Base-by-base conservation (phyloP, 2,888 invertebrate genomes). In the Gasteruption jaculator region DNA sequence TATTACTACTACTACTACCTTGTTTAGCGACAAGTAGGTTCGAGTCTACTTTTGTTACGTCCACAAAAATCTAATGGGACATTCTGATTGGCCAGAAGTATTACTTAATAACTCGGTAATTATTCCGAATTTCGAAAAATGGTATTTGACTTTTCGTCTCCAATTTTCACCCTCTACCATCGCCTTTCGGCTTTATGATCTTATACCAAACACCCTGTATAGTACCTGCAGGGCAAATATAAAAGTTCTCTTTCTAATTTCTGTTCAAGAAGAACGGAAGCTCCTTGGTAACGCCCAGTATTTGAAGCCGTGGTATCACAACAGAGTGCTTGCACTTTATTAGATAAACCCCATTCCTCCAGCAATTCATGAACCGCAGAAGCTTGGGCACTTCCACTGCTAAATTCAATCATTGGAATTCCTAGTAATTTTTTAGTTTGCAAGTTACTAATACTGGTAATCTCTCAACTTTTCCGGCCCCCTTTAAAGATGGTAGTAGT, bases 261-360 rank as follows among this genome's bases (percentile, higher is more conserved):
- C n/a, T 33, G 25, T 14, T 44, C 44, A 2, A 40, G 6, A 5
- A 36, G 19, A 3, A 10, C 18, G 25, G 35, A 35, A 2, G 35
- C 31, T 22, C 36, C 39, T 20, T 15, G 5, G n/a, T 16, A 15
- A 5, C 21, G 14, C 25, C 42, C 41, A 21, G 41, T 30, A 34
- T 45, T 45, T 12, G 38, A 27, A 8, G 41, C 38, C 30, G 38
- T 36, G 12, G 41, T 45, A 29, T 45, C 46, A 22, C 36, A 39
- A 24, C 42, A 42, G 25, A 42, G 8, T 11, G 19, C 19, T 38
- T 43, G 12, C 4, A 43, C 25, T 7, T 35, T 19, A 35, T 31
- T 15, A 33, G 11, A 20, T 18, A 42, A 27, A 14, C 26, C 18
- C 46, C 42, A 46, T 8, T 38, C 8, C 22, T 26, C 8, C 6